Conservation (phyloP, 2,888 invertebrate species). For the Luperina nickerlii region DNA sequence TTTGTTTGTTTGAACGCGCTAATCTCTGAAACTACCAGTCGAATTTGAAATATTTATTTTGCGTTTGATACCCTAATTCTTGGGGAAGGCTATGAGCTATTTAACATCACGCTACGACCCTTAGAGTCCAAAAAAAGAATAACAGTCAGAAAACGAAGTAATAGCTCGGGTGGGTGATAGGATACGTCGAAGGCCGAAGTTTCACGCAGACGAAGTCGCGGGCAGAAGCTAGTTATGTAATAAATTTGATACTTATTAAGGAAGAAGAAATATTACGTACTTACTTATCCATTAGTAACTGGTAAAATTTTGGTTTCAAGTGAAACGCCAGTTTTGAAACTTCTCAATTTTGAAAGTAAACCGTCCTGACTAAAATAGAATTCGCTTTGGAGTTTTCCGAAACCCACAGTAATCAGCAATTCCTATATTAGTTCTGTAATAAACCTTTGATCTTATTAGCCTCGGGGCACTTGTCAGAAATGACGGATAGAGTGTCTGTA, state of each 20-base stretch:
- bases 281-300: background rate
- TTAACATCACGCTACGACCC: no score
- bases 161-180: no score
- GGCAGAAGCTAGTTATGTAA: background rate
- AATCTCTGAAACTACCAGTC: no score
- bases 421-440: slow-evolving; percentile 39
- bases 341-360: background rate
- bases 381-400: slow-evolving; percentile 10
- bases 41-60: no score
- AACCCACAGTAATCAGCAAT: slow-evolving; percentile 33
- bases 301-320: background rate
- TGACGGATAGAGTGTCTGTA: slow-evolving; percentile 75
- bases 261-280: background rate
- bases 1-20: no score
- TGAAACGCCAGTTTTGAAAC: background rate
- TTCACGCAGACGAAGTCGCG: no score
- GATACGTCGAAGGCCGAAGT: no score
- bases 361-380: background rate
- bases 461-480: slow-evolving; percentile 60
- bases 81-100: no score
- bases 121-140: no score
- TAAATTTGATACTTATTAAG: background rate
- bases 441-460: slow-evolving; percentile 61
- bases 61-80: no score
- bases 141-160: no score